A percentile compares a stretch with the other conserved stretches of the same genome.
These are phyloP conservation scores for Erebia ligea DNA, from an alignment of 2,888 invertebrate species.

Conservation along the genomic window DNA sequence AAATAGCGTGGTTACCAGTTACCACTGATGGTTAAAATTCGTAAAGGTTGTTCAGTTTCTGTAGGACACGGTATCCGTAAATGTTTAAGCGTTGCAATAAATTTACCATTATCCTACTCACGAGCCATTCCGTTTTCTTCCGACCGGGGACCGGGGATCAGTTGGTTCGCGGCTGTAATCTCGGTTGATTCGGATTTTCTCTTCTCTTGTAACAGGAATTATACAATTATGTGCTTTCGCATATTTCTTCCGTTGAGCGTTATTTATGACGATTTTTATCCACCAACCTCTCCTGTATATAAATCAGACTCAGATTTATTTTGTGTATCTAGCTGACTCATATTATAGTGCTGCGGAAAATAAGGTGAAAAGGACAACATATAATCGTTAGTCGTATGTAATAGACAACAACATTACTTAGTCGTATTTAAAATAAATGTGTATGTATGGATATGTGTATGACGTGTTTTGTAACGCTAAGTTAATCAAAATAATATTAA, in stretches of 20 bases:
- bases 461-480: no score
- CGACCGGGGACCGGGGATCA: constrained; percentile 74
- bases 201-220: constrained; percentile 69
- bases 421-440: no score
- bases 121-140: constrained; percentile 81
- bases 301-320: constrained; percentile 19
- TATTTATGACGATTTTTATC: constrained; percentile 25
- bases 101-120: constrained; percentile 81
- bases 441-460: no score
- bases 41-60: neutral
- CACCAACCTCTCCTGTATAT: constrained; percentile 17
- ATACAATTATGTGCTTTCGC: constrained; percentile 66
- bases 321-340: neutral
- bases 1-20: neutral
- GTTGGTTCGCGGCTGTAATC: constrained; percentile 81
- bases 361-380: neutral
- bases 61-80: constrained; percentile 49
- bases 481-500: no score
- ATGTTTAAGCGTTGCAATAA: constrained; percentile 82
- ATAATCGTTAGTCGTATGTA: no score
- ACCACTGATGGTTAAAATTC: neutral
- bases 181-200: constrained; percentile 73
- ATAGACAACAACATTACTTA: no score
- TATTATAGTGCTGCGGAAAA: neutral
- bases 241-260: constrained; percentile 30